Conservation (phyloP, 1,140 invertebrate species). For the Ooceraea biroi region DNA sequence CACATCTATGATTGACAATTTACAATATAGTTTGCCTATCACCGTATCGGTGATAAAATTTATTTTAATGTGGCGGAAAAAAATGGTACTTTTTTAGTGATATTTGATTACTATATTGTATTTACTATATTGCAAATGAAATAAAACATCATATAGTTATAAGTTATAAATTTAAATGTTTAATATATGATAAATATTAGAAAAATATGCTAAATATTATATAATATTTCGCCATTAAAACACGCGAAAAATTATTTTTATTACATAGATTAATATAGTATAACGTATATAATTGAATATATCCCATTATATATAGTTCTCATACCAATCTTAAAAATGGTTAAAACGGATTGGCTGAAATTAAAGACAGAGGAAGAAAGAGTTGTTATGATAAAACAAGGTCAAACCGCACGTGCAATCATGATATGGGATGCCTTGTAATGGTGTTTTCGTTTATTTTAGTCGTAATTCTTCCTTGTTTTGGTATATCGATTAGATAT, state of each 20-base stretch:
- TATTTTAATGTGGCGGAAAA: neutral
- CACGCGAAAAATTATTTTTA: neutral
- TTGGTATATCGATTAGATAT: neutral
- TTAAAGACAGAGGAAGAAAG: constrained; percentile 12
- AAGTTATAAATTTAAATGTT: too few species aligned
- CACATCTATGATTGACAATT: constrained; percentile 6
- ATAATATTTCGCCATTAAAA: too few species aligned
- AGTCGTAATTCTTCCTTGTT: neutral
- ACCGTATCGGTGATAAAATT: constrained; percentile 15
- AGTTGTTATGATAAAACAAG: constrained; percentile 17
- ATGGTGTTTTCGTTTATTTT: neutral
- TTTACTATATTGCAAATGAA: too few species aligned
- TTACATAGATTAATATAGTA: neutral
- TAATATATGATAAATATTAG: too few species aligned
- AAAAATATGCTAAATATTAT: too few species aligned
- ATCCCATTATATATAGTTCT: constrained; percentile 10
- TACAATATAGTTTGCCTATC: constrained; percentile 38
- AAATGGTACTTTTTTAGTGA: too few species aligned
- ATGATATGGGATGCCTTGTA: neutral
- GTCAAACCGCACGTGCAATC: neutral
- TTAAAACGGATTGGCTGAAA: constrained; percentile 44
- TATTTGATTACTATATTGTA: too few species aligned
- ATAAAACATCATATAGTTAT: too few species aligned
- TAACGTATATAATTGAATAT: neutral
- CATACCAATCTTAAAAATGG: constrained; percentile 19